A percentile compares a stretch with the other conserved stretches of the same genome.
phyloP scores from a whole-genome alignment of 2,113 vertebrate species.

The Balaenoptera acutorostrata region DNA sequence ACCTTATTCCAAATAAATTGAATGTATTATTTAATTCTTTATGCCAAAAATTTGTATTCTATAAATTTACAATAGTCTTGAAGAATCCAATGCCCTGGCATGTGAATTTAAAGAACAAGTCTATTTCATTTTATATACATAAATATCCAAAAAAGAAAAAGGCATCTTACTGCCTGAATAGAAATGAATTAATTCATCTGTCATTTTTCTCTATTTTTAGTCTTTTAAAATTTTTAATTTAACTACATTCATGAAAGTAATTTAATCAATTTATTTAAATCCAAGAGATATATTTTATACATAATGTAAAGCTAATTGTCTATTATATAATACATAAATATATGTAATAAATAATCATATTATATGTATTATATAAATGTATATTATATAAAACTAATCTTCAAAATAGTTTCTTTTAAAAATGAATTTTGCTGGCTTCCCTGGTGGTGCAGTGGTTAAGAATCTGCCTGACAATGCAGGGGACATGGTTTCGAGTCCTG shows the following conservation, averaged over 20 bases:
- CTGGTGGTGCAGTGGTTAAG: no score
- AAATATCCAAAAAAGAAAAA: background rate
- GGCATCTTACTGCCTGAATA: background rate
- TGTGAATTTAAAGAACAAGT: background rate
- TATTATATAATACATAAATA: background rate
- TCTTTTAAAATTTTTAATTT: background rate
- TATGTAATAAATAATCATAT: background rate
- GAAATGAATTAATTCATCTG: background rate
- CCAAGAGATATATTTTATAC: background rate
- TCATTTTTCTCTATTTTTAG: background rate
- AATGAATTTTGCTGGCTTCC: background rate
- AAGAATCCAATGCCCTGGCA: background rate
- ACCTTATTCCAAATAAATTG: background rate
- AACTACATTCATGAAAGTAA: background rate
- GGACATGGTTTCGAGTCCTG: no score
- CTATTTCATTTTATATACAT: background rate
- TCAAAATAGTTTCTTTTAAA: background rate
- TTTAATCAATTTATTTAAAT: background rate
- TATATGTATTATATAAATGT: background rate
- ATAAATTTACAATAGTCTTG: background rate
- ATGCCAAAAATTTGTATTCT: background rate
- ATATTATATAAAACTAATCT: background rate
- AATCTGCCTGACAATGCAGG: no score
- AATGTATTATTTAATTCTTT: background rate
- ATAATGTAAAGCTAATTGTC: background rate